These are phyloP conservation scores for Candidula unifasciata DNA, from an alignment of 2,888 invertebrate species.

Conservation along the genomic window DNA sequence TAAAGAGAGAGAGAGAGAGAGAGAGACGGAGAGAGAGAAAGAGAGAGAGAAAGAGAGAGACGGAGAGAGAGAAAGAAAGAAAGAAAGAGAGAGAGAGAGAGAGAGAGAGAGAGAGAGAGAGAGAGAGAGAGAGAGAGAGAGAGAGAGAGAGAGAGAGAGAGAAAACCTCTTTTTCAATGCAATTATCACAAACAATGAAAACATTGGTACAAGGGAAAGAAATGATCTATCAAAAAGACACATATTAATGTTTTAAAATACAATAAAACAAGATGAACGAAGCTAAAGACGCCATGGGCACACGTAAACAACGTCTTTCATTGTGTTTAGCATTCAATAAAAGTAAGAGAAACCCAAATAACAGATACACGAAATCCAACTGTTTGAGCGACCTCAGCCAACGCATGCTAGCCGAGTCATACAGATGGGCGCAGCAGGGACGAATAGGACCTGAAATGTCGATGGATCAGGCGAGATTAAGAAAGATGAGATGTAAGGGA, in stretches of 20 bases:
- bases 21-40: no score
- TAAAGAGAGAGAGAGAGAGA: no score
- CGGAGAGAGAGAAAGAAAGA: no score
- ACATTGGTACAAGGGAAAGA: background rate
- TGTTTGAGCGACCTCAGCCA: background rate
- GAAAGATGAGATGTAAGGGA: conserved; percentile 41
- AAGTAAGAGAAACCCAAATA: background rate
- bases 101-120: no score
- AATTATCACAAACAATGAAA: no score
- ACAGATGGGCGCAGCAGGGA: background rate
- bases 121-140: no score
- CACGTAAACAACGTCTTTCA: background rate
- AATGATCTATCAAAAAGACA: background rate
- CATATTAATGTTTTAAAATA: background rate
- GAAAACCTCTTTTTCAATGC: no score
- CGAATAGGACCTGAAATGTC: background rate
- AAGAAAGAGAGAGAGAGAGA: no score
- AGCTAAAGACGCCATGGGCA: background rate
- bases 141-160: no score
- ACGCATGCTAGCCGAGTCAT: background rate
- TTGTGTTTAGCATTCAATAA: background rate
- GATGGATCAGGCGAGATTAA: conserved; percentile 42
- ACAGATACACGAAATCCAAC: background rate
- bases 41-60: no score
- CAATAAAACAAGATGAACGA: conserved; percentile 18